Conservation (phyloP, 23 tunicate species). For the Trididemnum nubilum region DNA sequence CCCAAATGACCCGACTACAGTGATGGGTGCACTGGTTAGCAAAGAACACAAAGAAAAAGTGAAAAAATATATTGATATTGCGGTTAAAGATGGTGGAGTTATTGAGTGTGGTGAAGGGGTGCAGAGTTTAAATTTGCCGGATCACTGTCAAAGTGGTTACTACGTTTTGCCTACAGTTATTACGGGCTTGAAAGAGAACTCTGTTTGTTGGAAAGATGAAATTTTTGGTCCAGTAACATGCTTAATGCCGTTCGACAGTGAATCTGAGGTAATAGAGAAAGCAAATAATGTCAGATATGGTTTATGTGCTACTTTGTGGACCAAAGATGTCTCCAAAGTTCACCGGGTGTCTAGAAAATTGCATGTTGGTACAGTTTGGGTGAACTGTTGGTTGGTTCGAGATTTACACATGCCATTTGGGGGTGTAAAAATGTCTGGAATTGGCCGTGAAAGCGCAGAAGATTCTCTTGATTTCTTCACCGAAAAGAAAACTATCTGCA, state of each 20-base stretch:
- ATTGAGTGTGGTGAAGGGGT: conserved; percentile 65
- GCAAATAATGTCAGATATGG: conserved; percentile 79
- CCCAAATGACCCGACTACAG: conserved; percentile 42
- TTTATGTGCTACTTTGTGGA: conserved; percentile 67
- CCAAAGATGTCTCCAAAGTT: conserved; percentile 48
- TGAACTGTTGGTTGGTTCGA: conserved; percentile 86
- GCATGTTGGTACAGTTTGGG: conserved; percentile 85
- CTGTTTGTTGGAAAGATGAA: conserved; percentile 68
- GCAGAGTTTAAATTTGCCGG: conserved; percentile 46
- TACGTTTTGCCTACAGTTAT: conserved; percentile 67
- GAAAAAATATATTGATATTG: conserved; percentile 55
- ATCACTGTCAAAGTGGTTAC: conserved; percentile 44
- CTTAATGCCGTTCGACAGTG: conserved; percentile 60
- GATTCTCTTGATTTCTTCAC: conserved; percentile 87
- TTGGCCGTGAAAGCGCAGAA: conserved; percentile 76
- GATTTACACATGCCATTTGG: conserved; percentile 90
- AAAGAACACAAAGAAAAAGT: conserved; percentile 79
- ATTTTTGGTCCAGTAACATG: conserved; percentile 92
- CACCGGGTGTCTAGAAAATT: conserved; percentile 64
- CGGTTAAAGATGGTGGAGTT: conserved; percentile 44
- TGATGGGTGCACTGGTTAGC: conserved; percentile 73
- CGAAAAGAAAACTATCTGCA: conserved; percentile 80
- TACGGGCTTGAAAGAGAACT: conserved; percentile 52
- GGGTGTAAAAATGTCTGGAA: conserved; percentile 77
- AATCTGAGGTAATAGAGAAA: conserved; percentile 55